A percentile compares a stretch with the other conserved stretches of the same genome.
phyloP scores from a whole-genome alignment of 2,113 vertebrate genomes.

The Heterocephalus glaber region DNA sequence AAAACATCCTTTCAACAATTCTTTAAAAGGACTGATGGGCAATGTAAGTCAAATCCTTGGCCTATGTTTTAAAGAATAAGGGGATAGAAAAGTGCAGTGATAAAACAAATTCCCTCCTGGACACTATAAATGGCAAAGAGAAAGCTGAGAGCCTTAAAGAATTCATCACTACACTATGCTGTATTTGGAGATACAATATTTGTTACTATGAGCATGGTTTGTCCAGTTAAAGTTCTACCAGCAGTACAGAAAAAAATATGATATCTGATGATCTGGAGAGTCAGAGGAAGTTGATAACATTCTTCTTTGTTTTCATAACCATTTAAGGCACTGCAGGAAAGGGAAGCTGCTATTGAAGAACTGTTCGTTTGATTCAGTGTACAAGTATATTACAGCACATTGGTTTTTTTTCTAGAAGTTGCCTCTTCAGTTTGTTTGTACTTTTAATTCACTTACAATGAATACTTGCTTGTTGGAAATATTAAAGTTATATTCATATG shows the following conservation, averaged over 20 bases:
- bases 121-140: neutral
- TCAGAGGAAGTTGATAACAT: neutral
- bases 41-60: neutral
- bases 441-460: neutral
- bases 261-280: neutral
- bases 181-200: neutral
- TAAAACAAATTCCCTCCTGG: neutral
- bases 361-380: neutral
- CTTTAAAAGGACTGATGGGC: neutral
- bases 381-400: neutral
- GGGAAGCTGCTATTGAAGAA: neutral
- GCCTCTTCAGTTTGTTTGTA: neutral
- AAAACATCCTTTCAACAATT: neutral
- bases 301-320: neutral
- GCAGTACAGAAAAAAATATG: neutral
- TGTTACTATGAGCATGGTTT: neutral
- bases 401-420: neutral
- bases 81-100: neutral
- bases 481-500: neutral
- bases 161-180: rapidly evolving
- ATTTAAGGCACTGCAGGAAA: neutral
- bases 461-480: neutral
- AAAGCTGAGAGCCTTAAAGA: neutral
- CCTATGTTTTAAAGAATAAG: neutral
- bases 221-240: neutral